phyloP scores from a whole-genome alignment of 2,113 vertebrate genomes.

The Cygnus atratus region DNA sequence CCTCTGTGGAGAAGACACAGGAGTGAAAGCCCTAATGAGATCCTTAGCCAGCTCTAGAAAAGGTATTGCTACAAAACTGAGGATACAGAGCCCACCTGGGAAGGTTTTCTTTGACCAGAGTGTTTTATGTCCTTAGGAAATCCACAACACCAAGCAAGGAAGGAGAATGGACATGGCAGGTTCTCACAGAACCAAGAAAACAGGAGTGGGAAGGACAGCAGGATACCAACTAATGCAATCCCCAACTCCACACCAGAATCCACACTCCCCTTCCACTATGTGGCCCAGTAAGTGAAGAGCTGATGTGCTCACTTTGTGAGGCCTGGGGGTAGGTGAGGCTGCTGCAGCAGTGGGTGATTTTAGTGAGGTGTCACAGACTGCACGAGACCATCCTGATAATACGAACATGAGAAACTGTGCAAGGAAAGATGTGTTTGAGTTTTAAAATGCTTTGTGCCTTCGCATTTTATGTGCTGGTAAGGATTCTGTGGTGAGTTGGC shows the following conservation, averaged over 20 bases:
- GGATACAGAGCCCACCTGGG: neutral
- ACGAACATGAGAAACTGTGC: neutral
- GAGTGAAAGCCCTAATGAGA: neutral
- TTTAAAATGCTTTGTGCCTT: slow-evolving; percentile 11
- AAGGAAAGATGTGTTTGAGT: neutral
- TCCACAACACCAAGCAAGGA: neutral
- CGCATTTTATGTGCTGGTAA: slow-evolving; percentile 15
- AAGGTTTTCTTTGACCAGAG: neutral
- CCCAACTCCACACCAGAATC: neutral
- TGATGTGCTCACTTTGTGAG: neutral
- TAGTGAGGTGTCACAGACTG: neutral
- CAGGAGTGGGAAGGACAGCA: neutral
- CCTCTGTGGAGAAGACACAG: neutral
- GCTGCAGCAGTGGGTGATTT: neutral
- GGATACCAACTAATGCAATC: neutral
- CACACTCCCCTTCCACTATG: neutral
- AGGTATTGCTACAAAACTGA: neutral
- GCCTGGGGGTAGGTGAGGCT: neutral
- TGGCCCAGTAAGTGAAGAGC: neutral
- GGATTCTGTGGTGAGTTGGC: slow-evolving; percentile 8
- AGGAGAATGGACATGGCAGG: neutral
- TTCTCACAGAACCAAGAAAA: neutral
- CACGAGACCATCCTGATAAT: neutral
- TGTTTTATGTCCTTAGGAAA: neutral
- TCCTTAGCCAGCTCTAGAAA: neutral